Evolutionary conservation across 2,888 invertebrate species (phyloP).

Genomic region (Fragum fragum): DNA sequence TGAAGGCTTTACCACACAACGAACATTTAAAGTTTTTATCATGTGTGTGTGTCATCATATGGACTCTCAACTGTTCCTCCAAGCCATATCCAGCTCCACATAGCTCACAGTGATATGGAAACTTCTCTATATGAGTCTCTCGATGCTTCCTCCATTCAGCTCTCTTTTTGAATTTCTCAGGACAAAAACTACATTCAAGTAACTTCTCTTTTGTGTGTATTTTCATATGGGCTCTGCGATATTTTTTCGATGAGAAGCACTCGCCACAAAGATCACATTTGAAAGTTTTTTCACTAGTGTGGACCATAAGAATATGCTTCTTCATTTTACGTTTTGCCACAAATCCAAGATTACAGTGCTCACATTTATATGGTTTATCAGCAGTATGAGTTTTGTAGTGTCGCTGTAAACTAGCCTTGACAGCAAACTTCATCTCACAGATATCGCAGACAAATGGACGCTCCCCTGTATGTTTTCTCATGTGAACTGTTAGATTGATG

Average conservation of each 20-base stretch:
- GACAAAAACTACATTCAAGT: conserved; percentile 10
- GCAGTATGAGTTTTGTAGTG: conserved; percentile 26
- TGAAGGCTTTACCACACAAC: conserved; percentile 27
- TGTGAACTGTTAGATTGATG: conserved; percentile 26
- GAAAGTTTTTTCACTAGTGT: conserved; percentile 52
- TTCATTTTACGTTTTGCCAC: conserved; percentile 22
- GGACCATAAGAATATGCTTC: conserved; percentile 28
- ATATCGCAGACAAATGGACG: conserved; percentile 4
- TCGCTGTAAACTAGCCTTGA: conserved; percentile 11
- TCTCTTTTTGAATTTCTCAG: background rate
- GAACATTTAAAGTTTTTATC: conserved; percentile 28
- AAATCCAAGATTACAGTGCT: conserved; percentile 29
- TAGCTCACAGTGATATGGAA: conserved; percentile 31
- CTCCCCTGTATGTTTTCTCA: conserved; percentile 23
- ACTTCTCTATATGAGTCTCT: conserved; percentile 29
- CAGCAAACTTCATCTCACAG: conserved; percentile 29
- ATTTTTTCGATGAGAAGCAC: conserved; percentile 42
- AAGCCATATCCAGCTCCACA: conserved; percentile 27
- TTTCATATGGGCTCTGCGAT: conserved; percentile 49
- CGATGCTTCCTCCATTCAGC: conserved; percentile 21
- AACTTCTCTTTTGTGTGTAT: conserved; percentile 32
- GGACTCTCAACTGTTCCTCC: conserved; percentile 25
- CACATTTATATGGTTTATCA: conserved; percentile 27
- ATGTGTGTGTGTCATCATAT: conserved; percentile 15
- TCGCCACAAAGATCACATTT: conserved; percentile 61